Conservation (phyloP, 2,113 vertebrate species). For the Hymenochirus boettgeri region DNA sequence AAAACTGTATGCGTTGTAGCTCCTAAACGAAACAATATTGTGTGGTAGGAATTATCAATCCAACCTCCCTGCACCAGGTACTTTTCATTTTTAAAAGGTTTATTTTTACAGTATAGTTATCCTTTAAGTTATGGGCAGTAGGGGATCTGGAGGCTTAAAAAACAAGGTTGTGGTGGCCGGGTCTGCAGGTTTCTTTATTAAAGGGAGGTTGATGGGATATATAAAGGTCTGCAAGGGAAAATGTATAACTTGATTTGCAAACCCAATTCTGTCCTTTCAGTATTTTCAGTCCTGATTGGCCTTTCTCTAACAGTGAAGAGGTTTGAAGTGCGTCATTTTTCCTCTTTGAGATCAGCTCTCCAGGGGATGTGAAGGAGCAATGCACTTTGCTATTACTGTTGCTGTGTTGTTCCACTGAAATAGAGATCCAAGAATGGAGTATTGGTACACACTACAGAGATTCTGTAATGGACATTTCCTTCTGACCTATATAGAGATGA, state of each 20-base stretch:
- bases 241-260: slow-evolving; percentile 11
- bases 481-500: slow-evolving; percentile 27
- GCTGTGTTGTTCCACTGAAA: slow-evolving; percentile 17
- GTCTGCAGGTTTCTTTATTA: not conserved
- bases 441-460: slow-evolving; percentile 17
- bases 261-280: slow-evolving; percentile 14
- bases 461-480: slow-evolving; percentile 25
- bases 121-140: slow-evolving; percentile 28
- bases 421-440: slow-evolving; percentile 20
- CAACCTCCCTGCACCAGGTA: too few relatives aligned
- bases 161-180: not conserved
- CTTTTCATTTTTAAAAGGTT: too few relatives aligned
- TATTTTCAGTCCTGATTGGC: slow-evolving; percentile 29
- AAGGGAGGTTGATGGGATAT: too few relatives aligned
- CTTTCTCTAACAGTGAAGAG: slow-evolving; percentile 28
- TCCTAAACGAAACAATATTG: too few relatives aligned
- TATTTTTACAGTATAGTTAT: too few relatives aligned
- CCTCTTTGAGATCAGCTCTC: slow-evolving; percentile 33
- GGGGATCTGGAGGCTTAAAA: slow-evolving; percentile 7
- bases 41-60: too few relatives aligned
- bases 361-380: slow-evolving; percentile 29
- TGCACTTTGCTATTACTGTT: slow-evolving; percentile 22
- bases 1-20: too few relatives aligned
- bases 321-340: slow-evolving; percentile 30
- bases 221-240: slow-evolving; percentile 8